Evolutionary conservation across 2,888 invertebrate genomes (phyloP).

Genomic region (Lepidonotus clava): DNA sequence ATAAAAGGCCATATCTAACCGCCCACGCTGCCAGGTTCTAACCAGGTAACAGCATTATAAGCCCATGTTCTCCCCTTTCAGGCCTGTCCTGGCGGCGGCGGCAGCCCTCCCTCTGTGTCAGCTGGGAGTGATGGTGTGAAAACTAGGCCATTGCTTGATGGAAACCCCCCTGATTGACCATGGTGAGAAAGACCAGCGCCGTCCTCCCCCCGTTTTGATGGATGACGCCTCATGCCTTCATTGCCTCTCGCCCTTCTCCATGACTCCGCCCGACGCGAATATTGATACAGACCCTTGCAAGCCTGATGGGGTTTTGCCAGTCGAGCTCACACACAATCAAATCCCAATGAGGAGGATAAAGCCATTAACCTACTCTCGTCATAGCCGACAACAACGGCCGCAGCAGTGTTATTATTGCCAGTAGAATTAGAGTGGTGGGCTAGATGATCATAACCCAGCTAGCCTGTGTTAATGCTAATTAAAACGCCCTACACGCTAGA

Average conservation of each 20-base stretch:
- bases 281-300: constrained; percentile 25
- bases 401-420: too few species aligned
- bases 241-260: constrained; percentile 19
- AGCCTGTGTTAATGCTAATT: too few species aligned
- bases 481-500: too few species aligned
- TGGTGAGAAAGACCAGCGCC: constrained; percentile 51
- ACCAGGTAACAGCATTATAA: too few species aligned
- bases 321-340: constrained; percentile 51
- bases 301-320: constrained; percentile 33
- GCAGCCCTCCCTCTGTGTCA: neutral
- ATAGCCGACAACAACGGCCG: too few species aligned
- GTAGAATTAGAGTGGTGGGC: too few species aligned
- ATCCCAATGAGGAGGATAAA: neutral
- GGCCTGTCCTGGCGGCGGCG: neutral
- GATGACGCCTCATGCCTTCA: constrained; percentile 8
- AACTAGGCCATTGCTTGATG: constrained; percentile 36
- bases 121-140: constrained; percentile 8
- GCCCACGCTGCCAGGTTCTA: too few species aligned
- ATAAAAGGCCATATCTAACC: too few species aligned
- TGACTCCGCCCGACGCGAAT: neutral
- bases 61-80: too few species aligned
- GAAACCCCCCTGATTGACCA: constrained; percentile 10
- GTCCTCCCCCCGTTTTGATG: constrained; percentile 16
- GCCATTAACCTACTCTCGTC: constrained; percentile 39
- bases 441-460: too few species aligned